These are phyloP conservation scores for Hoplias malabaricus DNA, from an alignment of 2,113 vertebrate species.

Conservation along the genomic window DNA sequence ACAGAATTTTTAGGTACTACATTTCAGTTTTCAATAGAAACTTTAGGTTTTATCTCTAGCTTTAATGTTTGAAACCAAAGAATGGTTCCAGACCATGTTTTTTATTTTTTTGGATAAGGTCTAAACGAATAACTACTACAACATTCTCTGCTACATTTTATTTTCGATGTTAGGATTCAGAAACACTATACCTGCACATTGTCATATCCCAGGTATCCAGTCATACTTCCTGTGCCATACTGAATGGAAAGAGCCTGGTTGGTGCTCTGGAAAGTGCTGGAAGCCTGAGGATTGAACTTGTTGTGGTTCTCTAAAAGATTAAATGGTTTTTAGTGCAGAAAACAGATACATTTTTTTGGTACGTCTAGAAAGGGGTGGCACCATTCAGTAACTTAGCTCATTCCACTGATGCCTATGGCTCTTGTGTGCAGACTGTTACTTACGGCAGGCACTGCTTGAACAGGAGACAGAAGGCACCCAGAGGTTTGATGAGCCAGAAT, in stretches of 20 bases:
- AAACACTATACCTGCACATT: constrained; percentile 54
- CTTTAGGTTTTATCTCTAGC: no score
- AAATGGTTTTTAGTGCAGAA: constrained; percentile 28
- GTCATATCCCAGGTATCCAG: constrained; percentile 59
- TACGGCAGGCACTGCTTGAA: constrained; percentile 63
- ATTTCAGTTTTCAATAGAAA: no score
- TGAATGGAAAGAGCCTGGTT: constrained; percentile 54
- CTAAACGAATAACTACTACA: neutral
- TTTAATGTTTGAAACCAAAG: no score
- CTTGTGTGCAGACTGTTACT: constrained; percentile 28
- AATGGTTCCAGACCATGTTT: neutral
- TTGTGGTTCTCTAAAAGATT: constrained; percentile 60
- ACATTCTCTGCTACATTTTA: neutral
- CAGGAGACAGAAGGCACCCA: constrained; percentile 71
- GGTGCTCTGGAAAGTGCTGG: constrained; percentile 48
- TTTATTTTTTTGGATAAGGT: neutral
- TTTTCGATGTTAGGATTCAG: neutral
- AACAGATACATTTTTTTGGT: no score
- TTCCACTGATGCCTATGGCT: no score
- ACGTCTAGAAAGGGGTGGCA: no score
- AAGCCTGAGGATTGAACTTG: constrained; percentile 57
- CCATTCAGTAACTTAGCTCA: no score
- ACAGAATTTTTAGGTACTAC: no score
- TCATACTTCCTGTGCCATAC: constrained; percentile 71
- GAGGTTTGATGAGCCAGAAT: constrained; percentile 70